Conservation (phyloP, 2,797 vertebrate species). For the Myotis planiceps region DNA sequence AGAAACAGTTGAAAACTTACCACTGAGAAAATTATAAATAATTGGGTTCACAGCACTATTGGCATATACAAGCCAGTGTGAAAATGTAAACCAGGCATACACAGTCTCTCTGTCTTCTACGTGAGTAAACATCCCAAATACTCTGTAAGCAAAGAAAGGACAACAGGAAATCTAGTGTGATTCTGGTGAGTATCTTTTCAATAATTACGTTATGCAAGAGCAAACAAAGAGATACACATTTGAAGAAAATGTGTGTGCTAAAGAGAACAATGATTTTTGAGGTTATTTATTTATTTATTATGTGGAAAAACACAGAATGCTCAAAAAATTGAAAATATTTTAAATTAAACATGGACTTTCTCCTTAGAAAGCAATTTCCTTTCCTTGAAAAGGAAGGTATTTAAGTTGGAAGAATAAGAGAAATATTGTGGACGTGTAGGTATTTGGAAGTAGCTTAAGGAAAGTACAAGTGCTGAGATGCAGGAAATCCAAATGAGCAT, state of each 20-base stretch:
- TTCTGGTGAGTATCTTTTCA: neutral
- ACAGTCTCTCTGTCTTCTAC: slow-evolving; percentile 95
- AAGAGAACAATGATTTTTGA: neutral
- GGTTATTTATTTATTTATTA: neutral
- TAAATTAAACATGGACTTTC: neutral
- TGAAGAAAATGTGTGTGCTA: neutral
- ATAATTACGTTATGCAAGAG: neutral
- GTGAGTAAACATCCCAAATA: slow-evolving; percentile 95
- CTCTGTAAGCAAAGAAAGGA: slow-evolving; percentile 86
- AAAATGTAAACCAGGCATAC: slow-evolving; percentile 98
- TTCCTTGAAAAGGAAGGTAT: neutral
- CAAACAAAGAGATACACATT: neutral
- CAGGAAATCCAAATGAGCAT: neutral
- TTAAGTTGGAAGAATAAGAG: slow-evolving; percentile 25
- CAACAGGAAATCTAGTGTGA: neutral
- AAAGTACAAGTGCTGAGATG: neutral
- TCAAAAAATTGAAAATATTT: slow-evolving; percentile 6
- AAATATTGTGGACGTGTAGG: neutral
- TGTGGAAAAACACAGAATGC: neutral
- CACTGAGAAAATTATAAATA: slow-evolving; percentile 99
- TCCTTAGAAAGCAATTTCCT: slow-evolving; percentile 7
- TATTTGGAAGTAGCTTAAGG: slow-evolving; percentile 9
- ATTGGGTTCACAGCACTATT: slow-evolving; percentile 99
- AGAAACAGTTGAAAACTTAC: slow-evolving; percentile 88
- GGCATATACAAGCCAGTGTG: slow-evolving; percentile 98